These are phyloP conservation scores for Calidris pygmaea DNA, from an alignment of 2,113 vertebrate species.

Conservation along the genomic window DNA sequence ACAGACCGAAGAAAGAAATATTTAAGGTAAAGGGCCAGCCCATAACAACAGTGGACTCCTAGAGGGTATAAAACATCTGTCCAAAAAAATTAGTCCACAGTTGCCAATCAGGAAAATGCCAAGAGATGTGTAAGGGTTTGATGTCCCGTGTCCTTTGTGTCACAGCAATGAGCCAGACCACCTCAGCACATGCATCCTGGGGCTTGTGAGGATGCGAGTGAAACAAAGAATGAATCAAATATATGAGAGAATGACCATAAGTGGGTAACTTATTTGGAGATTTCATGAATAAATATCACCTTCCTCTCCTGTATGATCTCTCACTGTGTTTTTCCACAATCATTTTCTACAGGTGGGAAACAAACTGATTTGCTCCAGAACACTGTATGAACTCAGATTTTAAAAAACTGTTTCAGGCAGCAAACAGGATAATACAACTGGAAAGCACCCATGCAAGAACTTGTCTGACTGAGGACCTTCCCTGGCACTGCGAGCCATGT, in stretches of 20 bases:
- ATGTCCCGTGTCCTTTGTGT: not conserved
- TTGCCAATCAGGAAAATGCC: not conserved
- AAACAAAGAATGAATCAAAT: not conserved
- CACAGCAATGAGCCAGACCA: not conserved
- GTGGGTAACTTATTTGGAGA: not conserved
- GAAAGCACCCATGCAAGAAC: not conserved
- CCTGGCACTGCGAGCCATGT: not conserved
- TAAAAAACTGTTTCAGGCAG: not conserved
- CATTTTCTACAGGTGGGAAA: not conserved
- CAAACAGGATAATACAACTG: not conserved
- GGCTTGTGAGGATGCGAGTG: not conserved
- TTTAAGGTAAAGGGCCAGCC: not conserved
- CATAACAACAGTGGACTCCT: not conserved
- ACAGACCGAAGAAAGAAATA: not conserved
- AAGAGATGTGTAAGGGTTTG: not conserved
- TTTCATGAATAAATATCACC: not conserved
- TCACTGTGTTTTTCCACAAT: not conserved
- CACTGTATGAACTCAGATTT: not conserved
- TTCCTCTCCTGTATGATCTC: not conserved
- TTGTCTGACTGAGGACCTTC: not conserved
- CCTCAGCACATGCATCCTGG: too few relatives aligned
- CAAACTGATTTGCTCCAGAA: not conserved
- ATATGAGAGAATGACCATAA: not conserved
- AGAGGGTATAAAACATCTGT: not conserved
- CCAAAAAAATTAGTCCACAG: not conserved